Evolutionary conservation across 1,140 invertebrate species (phyloP), one percentile per base, ranked within the genome.

Genomic region (Temnothorax nylanderi): DNA sequence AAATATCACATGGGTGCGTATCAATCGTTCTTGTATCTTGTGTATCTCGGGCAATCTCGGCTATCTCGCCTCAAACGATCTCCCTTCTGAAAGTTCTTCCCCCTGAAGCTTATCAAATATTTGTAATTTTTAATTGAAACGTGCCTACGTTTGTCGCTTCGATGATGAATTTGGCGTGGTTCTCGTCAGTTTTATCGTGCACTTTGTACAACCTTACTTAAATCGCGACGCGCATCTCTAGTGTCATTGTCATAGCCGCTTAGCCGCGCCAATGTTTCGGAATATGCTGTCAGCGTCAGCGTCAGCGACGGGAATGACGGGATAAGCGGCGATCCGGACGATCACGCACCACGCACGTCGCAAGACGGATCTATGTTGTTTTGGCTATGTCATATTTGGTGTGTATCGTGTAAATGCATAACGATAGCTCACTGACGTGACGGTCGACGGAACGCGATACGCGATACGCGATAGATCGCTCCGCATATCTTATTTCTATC

Each of bases 381-480:
- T 37, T 74, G 80, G 80, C 54, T 84, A 84, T 84, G 80, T 81
- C 47, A 47, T 60, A 75, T 58, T 75, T 71, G 78, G 62, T 62
- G 32, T 32, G 47, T 26, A 60, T 62, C 26, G 18, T 41, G 26
- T 26, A 62, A 5, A 18, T 13, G 13, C 18, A 13, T 3, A 34
- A 34, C 47, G n/a, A 49, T 37, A 65, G 21, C 47, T 16, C 8
- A 21, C 6, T 47, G 6, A 65, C 5, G 13, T 41, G 16, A 47
- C 26, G 26, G 26, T n/a, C n/a, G n/a, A n/a, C n/a, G n/a, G n/a
- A n/a, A n/a, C n/a, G n/a, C n/a, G n/a, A n/a, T n/a, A n/a, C n/a
- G 26, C 26, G 26, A 26, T 1, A 67, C 7, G 2, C 8, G 41
- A 10, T 8, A 34, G 3, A 4, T 21, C 3, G 41, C 34, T 65